Conservation (phyloP, 53 echinoderm and acorn worm genomes). For the Arbacia lixula region DNA sequence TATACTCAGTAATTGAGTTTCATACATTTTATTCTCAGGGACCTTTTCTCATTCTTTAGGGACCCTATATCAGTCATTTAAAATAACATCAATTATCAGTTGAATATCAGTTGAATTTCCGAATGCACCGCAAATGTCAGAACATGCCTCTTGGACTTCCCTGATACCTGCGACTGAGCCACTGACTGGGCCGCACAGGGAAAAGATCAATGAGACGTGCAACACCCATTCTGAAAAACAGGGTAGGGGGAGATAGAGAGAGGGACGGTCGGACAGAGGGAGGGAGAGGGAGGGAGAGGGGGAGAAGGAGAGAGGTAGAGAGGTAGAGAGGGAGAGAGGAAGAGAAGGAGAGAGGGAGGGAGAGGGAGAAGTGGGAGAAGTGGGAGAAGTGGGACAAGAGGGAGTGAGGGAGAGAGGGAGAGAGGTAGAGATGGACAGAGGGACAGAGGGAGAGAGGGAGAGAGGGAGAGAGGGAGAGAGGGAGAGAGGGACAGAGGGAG, state of each 20-base stretch:
- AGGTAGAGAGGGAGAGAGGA: background rate
- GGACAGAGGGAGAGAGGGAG: background rate
- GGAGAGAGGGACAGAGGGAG: constrained; percentile 1
- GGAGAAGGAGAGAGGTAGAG: too few relatives aligned
- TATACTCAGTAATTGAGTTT: too few relatives aligned
- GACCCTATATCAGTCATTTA: too few relatives aligned
- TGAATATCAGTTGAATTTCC: too few relatives aligned
- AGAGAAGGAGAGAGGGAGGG: background rate
- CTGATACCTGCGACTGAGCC: too few relatives aligned
- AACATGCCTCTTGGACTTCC: too few relatives aligned
- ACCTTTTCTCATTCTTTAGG: too few relatives aligned
- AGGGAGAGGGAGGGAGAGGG: background rate
- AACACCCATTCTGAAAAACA: constrained; percentile 45
- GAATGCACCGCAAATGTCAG: too few relatives aligned
- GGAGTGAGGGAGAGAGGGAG: background rate
- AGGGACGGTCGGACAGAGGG: background rate
- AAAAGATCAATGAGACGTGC: constrained; percentile 62
- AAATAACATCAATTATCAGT: too few relatives aligned
- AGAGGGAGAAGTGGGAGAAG: background rate
- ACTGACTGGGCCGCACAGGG: too few relatives aligned
- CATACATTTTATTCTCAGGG: too few relatives aligned
- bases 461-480: background rate
- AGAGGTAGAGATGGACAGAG: background rate
- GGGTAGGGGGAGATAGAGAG: constrained; percentile 1
- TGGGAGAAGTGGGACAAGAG: background rate